Evolutionary conservation across 2,888 invertebrate genomes (phyloP).

Genomic region (Ichneumoninae sp.): DNA sequence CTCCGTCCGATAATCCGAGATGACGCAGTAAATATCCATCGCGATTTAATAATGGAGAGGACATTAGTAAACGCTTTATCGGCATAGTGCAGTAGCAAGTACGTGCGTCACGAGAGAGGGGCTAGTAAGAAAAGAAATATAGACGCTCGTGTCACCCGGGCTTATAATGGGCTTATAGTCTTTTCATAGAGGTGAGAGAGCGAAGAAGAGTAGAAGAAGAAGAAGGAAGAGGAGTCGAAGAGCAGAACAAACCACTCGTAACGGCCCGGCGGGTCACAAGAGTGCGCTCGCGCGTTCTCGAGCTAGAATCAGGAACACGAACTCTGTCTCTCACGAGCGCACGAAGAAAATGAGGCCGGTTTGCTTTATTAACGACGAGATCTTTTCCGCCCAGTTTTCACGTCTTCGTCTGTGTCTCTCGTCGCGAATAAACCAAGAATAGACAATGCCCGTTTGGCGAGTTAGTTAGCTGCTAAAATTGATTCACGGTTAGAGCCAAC

Average conservation of each 20-base stretch:
- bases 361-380: constrained; percentile 71
- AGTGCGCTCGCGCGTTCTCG: constrained; percentile 41
- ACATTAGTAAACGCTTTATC: neutral
- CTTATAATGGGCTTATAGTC: constrained; percentile 19
- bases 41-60: neutral
- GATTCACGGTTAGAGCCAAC: constrained; percentile 41
- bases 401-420: constrained; percentile 44
- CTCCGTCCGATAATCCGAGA: neutral
- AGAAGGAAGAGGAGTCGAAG: constrained; percentile 21
- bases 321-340: constrained; percentile 53
- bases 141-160: neutral
- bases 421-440: constrained; percentile 56
- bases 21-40: neutral
- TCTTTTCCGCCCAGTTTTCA: constrained; percentile 54
- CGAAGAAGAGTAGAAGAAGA: neutral
- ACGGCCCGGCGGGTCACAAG: constrained; percentile 52
- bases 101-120: neutral
- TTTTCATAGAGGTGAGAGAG: neutral
- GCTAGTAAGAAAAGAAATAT: neutral
- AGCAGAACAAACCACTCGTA: constrained; percentile 58
- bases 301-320: constrained; percentile 64
- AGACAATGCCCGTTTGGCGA: constrained; percentile 63
- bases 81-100: neutral
- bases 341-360: constrained; percentile 65
- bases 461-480: constrained; percentile 42